phyloP scores from a whole-genome alignment of 2,797 vertebrate species.

The Galagoides demidoff region DNA sequence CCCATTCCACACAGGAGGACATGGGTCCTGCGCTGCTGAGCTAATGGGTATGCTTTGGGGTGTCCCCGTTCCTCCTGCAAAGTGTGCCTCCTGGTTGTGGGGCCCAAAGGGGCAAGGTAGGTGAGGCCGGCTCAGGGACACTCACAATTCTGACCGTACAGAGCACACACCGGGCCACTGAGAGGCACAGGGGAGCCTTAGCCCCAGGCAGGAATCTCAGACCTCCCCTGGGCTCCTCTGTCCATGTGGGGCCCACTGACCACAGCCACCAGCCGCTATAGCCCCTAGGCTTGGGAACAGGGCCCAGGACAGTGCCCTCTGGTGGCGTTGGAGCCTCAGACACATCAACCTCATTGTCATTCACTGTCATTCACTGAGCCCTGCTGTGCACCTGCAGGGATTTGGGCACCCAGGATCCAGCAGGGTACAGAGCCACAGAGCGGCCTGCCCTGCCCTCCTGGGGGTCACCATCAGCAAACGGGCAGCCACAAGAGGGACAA shows the following conservation, averaged over 20 bases:
- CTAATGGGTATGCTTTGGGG: too few species aligned
- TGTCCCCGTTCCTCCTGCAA: accelerated
- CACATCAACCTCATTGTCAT: background rate
- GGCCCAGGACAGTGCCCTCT: background rate
- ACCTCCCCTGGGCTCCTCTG: background rate
- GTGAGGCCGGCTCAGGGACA: background rate
- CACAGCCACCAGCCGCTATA: background rate
- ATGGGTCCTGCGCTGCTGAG: background rate
- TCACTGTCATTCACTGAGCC: too few species aligned
- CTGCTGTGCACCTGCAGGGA: background rate
- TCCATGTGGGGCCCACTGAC: background rate
- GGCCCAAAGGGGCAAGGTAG: too few species aligned
- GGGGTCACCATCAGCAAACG: background rate
- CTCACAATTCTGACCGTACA: background rate
- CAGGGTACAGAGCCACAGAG: background rate
- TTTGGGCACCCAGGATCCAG: background rate
- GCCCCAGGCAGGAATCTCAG: background rate
- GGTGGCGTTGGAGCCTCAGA: background rate
- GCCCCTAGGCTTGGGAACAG: background rate
- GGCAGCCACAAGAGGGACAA: background rate
- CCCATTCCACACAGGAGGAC: background rate
- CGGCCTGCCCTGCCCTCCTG: background rate
- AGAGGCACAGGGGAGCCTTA: background rate
- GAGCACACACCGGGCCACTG: background rate
- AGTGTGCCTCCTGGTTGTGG: background rate